Conservation (phyloP, 2,113 vertebrate genomes). For the Grammomys surdaster region DNA sequence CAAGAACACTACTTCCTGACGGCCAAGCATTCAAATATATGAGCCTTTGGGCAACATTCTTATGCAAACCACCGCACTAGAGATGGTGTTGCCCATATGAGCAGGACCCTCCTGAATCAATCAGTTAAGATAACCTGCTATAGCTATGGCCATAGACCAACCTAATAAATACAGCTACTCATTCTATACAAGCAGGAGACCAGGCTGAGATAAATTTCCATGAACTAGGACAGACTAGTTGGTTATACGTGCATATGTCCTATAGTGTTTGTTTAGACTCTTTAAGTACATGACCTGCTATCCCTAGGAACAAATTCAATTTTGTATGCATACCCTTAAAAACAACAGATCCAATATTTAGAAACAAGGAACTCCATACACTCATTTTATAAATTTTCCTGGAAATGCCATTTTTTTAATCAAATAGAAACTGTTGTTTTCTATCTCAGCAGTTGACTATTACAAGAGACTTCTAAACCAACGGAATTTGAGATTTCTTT, state of each 20-base stretch:
- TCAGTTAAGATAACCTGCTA: not conserved
- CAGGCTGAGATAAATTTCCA: not conserved
- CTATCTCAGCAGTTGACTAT: not conserved
- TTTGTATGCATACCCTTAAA: not conserved
- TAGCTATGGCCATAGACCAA: not conserved
- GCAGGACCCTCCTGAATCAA: not conserved
- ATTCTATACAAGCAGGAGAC: not conserved
- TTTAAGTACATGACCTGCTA: not conserved
- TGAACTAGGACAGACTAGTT: not conserved
- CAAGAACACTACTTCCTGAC: not conserved
- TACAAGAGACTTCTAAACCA: not conserved
- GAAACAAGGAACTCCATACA: not conserved
- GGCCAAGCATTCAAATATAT: not conserved
- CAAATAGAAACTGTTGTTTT: not conserved
- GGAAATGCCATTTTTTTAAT: not conserved
- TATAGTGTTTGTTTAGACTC: not conserved
- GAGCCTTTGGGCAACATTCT: not conserved
- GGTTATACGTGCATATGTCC: accelerated
- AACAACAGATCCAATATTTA: not conserved
- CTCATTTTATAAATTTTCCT: not conserved
- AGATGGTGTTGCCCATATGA: not conserved
- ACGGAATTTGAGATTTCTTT: not conserved
- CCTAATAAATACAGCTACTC: not conserved
- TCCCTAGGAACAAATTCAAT: not conserved
- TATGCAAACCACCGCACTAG: not conserved